Percentiles rank a stretch among this genome's conserved stretches.
Conservation (phyloP, 2,797 vertebrate genomes). For the Oreochromis grahami region DNA sequence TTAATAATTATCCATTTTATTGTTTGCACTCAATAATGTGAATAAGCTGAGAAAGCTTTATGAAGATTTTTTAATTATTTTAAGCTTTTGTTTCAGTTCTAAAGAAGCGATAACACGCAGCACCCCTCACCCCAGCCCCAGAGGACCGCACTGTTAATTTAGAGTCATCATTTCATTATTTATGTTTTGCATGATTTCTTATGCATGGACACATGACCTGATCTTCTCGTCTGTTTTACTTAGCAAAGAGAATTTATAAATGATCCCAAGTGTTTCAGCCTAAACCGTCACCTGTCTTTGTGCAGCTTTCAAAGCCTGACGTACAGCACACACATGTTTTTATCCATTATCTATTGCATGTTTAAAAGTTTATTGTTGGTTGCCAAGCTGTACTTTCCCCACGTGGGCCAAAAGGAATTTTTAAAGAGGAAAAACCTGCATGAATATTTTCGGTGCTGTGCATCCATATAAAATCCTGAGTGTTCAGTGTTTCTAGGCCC, state of each 20-base stretch:
- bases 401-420: neutral
- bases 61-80: neutral
- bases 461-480: neutral
- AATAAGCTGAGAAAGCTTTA: neutral
- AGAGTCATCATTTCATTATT: neutral
- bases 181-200: neutral
- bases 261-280: neutral
- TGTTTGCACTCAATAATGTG: neutral
- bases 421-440: neutral
- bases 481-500: neutral
- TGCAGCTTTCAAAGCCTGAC: neutral
- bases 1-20: neutral
- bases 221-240: neutral
- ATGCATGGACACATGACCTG: neutral
- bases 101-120: neutral
- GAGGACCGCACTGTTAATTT: rapidly evolving
- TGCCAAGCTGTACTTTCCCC: neutral
- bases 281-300: neutral
- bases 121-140: neutral
- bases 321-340: neutral
- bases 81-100: neutral
- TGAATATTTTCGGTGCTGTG: neutral
- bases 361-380: neutral
- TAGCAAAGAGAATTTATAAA: neutral
- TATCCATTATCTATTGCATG: rapidly evolving